A percentile compares a stretch with the other conserved stretches of the same genome.
phyloP scores from a whole-genome alignment of 2,888 invertebrate genomes.

The Anodontia alba region DNA sequence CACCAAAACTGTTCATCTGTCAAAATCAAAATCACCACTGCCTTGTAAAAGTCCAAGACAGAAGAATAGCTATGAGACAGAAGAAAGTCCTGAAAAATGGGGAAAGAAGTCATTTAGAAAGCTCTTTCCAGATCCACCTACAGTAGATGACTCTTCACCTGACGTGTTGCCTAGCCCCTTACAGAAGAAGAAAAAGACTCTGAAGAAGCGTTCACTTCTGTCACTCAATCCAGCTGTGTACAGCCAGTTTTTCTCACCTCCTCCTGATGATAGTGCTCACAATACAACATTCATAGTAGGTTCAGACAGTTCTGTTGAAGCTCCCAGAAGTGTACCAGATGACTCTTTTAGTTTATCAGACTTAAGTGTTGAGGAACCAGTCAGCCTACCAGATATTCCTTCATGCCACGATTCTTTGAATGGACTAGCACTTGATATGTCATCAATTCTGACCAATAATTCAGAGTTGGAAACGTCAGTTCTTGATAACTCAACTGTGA shows the following conservation, averaged over 20 bases:
- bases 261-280: background rate
- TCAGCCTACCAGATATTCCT: background rate
- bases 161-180: background rate
- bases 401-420: constrained; percentile 1
- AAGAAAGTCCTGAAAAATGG: background rate
- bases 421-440: background rate
- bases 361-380: background rate
- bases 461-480: background rate
- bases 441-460: background rate
- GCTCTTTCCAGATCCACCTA: background rate
- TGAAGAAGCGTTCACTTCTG: background rate
- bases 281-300: background rate
- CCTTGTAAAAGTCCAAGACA: background rate
- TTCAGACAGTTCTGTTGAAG: background rate
- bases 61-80: background rate
- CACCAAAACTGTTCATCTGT: background rate
- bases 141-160: background rate
- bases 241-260: background rate
- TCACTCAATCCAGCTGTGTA: constrained; percentile 3
- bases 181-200: background rate
- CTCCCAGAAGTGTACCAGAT: background rate
- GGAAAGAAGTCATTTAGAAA: background rate
- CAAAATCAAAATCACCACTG: background rate
- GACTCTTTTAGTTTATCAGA: background rate
- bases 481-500: background rate